Conservation (phyloP, 1,140 invertebrate species). For the Latrodectus geometricus region DNA sequence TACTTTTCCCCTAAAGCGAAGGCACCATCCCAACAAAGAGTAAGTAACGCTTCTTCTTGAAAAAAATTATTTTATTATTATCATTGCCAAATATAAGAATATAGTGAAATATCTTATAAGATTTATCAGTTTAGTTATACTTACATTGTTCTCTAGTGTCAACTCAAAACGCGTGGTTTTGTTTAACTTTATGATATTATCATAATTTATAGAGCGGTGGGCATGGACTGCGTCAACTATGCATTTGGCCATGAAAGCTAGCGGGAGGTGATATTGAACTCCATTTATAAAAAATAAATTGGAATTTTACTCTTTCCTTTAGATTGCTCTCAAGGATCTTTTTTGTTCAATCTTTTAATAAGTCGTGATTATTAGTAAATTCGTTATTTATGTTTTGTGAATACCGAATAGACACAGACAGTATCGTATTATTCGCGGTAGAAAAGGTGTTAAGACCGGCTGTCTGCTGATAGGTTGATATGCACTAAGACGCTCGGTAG, state of each 20-base stretch:
- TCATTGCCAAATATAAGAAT: no score
- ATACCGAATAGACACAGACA: neutral
- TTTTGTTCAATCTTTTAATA: no score
- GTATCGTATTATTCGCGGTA: neutral
- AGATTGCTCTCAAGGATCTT: neutral
- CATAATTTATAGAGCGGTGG: constrained; percentile 60
- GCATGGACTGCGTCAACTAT: constrained; percentile 43
- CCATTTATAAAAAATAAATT: neutral
- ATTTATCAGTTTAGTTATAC: no score
- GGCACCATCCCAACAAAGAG: constrained; percentile 55
- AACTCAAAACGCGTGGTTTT: constrained; percentile 53
- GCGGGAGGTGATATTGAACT: neutral
- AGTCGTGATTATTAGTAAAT: no score
- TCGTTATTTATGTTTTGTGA: neutral
- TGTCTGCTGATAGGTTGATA: constrained; percentile 59
- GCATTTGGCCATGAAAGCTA: constrained; percentile 50
- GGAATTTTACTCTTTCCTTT: neutral
- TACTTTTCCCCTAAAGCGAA: constrained; percentile 21
- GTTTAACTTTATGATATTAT: constrained; percentile 47
- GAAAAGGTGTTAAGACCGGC: constrained; percentile 47
- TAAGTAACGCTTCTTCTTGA: constrained; percentile 52
- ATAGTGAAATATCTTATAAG: no score
- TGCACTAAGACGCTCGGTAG: constrained; percentile 43
- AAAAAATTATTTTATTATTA: constrained; percentile 13
- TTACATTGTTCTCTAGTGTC: neutral